A percentile compares a stretch with the other conserved stretches of the same genome.
These are phyloP conservation scores for Cephalotes varians DNA, from an alignment of 2,888 invertebrate species.

Conservation along the genomic window DNA sequence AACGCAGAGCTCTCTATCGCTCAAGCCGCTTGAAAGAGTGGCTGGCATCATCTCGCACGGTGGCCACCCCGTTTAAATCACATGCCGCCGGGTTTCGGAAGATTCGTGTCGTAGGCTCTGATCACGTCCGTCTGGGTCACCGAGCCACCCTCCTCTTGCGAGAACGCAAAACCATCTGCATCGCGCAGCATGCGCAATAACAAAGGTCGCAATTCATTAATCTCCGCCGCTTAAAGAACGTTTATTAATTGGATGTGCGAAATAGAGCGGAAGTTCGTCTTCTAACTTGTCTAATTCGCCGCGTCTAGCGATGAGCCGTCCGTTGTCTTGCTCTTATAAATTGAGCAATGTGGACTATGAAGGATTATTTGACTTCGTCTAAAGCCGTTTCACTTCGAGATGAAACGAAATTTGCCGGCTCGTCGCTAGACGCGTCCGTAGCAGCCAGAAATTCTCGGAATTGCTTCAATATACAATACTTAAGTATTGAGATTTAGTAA, in stretches of 20 bases:
- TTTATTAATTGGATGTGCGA: slow-evolving; percentile 49
- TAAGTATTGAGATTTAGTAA: neutral
- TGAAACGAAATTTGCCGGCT: neutral
- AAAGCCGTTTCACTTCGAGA: neutral
- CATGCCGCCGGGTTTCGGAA: slow-evolving; percentile 93
- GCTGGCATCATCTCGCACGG: slow-evolving; percentile 11
- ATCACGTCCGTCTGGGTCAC: slow-evolving; percentile 98
- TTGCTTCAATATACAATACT: neutral
- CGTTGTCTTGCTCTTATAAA: too few relatives aligned
- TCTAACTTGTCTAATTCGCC: slow-evolving; percentile 5
- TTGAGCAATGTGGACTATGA: neutral
- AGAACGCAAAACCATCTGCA: slow-evolving; percentile 99
- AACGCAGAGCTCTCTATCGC: neutral
- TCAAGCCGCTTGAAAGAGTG: slow-evolving; percentile 29
- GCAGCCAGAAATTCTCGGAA: slow-evolving; percentile 1
- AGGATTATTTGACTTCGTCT: neutral
- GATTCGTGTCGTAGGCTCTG: slow-evolving; percentile 97
- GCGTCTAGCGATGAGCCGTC: neutral
- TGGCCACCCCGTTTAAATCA: slow-evolving; percentile 81
- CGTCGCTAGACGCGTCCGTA: slow-evolving; percentile 12
- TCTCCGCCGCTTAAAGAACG: slow-evolving; percentile 65
- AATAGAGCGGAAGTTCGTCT: neutral
- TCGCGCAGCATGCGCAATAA: slow-evolving; percentile 75
- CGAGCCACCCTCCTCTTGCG: slow-evolving; percentile 99
- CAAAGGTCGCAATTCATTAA: slow-evolving; percentile 73